Evolutionary conservation across 2,888 invertebrate species (phyloP), one percentile per base, ranked within the genome.

Genomic region (Athrips mouffetella): DNA sequence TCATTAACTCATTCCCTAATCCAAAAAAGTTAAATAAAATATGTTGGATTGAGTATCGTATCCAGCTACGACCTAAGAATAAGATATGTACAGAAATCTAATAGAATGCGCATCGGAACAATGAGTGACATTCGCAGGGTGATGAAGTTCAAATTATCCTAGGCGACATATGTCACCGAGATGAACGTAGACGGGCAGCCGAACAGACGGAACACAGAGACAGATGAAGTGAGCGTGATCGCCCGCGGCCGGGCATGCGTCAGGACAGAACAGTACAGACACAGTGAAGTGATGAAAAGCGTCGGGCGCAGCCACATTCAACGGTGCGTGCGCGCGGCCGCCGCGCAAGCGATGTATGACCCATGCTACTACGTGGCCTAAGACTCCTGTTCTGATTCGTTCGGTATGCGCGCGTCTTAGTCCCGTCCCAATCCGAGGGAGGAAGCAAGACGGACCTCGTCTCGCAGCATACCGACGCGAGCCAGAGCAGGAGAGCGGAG

Each of bases 271-370:
- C 85, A 85, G 86, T 72, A 86, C 85, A 86, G 83, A 86, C 82
- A 84, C 80, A 86, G 86, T 87, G 87, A 88, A 85, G 84, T 83
- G 82, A 87, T 87, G 87, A 86, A 73, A 88, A 87, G 87, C 87
- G 68, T 86, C 86, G 87, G 87, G 86, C 86, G 83, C 87, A 87
- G 87, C 86, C 87, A 87, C 87, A 87, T 85, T 80, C 74, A 87
- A 84, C 85, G 85, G 82, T 80, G 85, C 84, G 86, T 79, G 84
- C 82, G 83, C 81, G 79, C 84, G 85, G 85, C 82, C 84, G 81
- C 79, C 80, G 86, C 84, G 82, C 85, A 86, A 86, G 86, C 86
- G 78, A 86, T 84, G 83, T 83, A 82, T 85, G 85, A 85, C 87
- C 84, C 87, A 87, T 87, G 87, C 87, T 86, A 85, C 86, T 86